These are phyloP conservation scores for Augochlora pura DNA, from an alignment of 1,140 invertebrate species.

Conservation along the genomic window DNA sequence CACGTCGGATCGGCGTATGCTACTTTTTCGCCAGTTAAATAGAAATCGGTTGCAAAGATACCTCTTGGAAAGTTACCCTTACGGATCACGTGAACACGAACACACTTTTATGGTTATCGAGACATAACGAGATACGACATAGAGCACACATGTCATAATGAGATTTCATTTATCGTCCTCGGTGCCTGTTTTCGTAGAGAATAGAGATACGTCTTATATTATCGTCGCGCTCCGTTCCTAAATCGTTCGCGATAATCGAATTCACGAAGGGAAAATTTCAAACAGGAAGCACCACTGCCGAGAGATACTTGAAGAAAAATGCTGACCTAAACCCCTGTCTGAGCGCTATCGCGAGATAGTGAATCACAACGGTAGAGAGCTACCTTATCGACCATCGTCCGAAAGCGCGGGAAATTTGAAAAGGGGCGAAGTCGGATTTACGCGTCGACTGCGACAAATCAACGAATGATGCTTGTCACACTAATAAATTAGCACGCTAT, in stretches of 20 bases:
- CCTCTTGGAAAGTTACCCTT: neutral
- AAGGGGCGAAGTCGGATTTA: neutral
- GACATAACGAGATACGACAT: neutral
- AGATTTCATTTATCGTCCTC: neutral
- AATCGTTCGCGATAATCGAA: neutral
- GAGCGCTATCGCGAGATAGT: neutral
- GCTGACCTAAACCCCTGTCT: neutral
- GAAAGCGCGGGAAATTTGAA: conserved; percentile 32
- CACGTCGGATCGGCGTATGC: conserved; percentile 17
- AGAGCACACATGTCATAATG: neutral
- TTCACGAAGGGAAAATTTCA: neutral
- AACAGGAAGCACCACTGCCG: neutral
- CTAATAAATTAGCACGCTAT: conserved; percentile 24
- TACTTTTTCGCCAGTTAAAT: conserved; percentile 21
- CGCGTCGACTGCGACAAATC: conserved; percentile 1
- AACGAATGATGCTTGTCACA: conserved; percentile 28
- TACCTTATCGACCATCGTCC: conserved; percentile 27
- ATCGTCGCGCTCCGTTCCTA: neutral
- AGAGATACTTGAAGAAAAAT: neutral
- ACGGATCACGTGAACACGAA: neutral
- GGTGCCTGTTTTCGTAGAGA: neutral
- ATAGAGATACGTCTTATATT: too few species aligned
- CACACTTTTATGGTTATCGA: neutral
- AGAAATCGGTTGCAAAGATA: conserved; percentile 4
- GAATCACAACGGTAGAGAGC: conserved; percentile 6